phyloP scores from a whole-genome alignment of 2,797 vertebrate species.

The Ataeniobius toweri region DNA sequence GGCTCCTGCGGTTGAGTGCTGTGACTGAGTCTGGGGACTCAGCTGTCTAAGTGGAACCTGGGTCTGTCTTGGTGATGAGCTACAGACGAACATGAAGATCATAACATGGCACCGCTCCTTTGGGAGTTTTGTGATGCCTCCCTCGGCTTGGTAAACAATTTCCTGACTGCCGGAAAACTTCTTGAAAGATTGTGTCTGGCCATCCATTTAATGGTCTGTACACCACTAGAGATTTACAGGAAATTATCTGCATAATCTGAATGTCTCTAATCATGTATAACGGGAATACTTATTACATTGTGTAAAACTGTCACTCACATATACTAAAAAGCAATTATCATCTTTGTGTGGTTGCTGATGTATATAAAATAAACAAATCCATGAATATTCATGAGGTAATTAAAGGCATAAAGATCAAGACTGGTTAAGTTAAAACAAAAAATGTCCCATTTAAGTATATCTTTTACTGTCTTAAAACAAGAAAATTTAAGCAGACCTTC shows the following conservation, averaged over 20 bases:
- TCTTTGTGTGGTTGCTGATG: neutral
- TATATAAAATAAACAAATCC: neutral
- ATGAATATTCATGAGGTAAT: neutral
- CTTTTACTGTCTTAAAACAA: neutral
- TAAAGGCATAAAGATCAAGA: neutral
- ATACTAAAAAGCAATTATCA: neutral
- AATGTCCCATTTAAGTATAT: neutral
- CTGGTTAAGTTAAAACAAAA: neutral
- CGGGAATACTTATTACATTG: neutral
- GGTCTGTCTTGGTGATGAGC: conserved; percentile 66
- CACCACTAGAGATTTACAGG: conserved; percentile 6
- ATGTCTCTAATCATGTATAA: neutral
- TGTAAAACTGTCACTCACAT: neutral
- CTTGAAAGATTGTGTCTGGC: conserved; percentile 9
- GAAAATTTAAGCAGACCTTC: neutral
- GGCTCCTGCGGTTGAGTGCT: conserved; percentile 67
- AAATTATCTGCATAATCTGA: conserved; percentile 7
- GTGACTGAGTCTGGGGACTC: conserved; percentile 72
- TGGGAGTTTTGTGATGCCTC: conserved; percentile 52
- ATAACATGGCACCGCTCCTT: conserved; percentile 48
- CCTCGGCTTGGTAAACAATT: conserved; percentile 20
- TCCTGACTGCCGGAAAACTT: conserved; percentile 12
- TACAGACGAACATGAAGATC: conserved; percentile 54
- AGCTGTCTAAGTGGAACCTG: conserved; percentile 71
- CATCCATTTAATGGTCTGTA: conserved; percentile 10